Evolutionary conservation across 1,140 invertebrate species (phyloP).

Genomic region (Diabrotica virgifera): DNA sequence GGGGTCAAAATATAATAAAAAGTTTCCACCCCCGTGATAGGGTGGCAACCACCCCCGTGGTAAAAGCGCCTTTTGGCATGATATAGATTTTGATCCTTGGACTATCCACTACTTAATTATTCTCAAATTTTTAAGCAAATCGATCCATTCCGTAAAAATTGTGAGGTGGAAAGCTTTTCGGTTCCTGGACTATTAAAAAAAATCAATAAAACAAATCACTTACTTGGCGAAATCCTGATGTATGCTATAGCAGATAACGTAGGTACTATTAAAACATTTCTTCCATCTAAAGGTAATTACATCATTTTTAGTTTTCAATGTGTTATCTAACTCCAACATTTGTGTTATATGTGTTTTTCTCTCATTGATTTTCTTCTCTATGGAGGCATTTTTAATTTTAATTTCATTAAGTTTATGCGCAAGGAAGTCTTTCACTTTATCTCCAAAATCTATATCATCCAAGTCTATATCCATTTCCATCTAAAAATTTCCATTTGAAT

Average conservation of each 20-base stretch:
- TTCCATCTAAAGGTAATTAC: slow-evolving; percentile 20
- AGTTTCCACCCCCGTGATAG: no score
- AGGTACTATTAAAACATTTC: slow-evolving; percentile 27
- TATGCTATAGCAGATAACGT: slow-evolving; percentile 25
- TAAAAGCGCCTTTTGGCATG: no score
- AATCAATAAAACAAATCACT: no score
- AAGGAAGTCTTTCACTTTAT: slow-evolving; percentile 24
- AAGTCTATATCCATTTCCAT: slow-evolving; percentile 19
- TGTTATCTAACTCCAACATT: slow-evolving; percentile 8
- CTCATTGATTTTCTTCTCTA: slow-evolving; percentile 12
- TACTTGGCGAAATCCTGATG: slow-evolving; percentile 19
- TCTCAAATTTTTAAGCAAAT: no score
- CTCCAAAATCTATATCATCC: slow-evolving; percentile 24
- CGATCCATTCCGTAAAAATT: no score
- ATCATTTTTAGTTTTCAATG: background rate
- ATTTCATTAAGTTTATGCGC: slow-evolving; percentile 23
- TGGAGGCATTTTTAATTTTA: slow-evolving; percentile 19
- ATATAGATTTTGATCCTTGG: no score
- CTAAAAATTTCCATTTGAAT: background rate
- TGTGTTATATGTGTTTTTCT: slow-evolving; percentile 14
- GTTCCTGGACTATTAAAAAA: no score
- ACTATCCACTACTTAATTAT: no score
- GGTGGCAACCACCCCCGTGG: no score
- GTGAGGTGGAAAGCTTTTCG: no score
- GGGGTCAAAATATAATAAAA: no score